phyloP scores from a whole-genome alignment of 1,140 invertebrate genomes.

The Aphis gossypii region DNA sequence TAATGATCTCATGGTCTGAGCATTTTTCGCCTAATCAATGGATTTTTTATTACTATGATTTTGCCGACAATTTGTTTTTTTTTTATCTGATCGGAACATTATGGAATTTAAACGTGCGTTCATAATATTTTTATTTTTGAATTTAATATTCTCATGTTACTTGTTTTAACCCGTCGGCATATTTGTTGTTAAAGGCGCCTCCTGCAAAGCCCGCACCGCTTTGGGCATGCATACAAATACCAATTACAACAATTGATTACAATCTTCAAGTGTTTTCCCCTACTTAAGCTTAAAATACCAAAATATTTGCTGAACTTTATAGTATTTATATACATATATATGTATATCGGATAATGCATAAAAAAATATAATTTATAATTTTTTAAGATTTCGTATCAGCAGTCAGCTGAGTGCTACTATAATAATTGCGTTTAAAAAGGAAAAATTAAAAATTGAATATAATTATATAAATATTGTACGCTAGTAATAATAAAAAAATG shows the following conservation, averaged over 20 bases:
- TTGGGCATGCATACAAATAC: conserved; percentile 13
- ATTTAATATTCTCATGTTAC: conserved; percentile 16
- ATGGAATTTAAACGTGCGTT: conserved; percentile 28
- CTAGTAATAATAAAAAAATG: not conserved
- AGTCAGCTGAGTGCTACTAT: not conserved
- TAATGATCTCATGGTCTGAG: conserved; percentile 14
- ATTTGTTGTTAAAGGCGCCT: conserved; percentile 37
- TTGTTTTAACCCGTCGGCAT: not conserved
- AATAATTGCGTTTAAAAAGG: not conserved
- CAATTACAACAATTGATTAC: conserved; percentile 27
- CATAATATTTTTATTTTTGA: not conserved
- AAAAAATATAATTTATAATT: not conserved
- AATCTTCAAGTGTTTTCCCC: not conserved
- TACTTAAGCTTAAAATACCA: not conserved
- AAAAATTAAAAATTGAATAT: not conserved
- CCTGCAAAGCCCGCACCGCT: not conserved
- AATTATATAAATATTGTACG: not conserved
- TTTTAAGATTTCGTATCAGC: not conserved
- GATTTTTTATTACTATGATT: not conserved
- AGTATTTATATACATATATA: not conserved
- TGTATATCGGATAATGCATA: not conserved
- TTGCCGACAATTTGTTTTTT: conserved; percentile 36
- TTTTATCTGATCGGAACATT: conserved; percentile 45
- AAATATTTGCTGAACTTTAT: not conserved
- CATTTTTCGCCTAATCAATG: conserved; percentile 36